These are phyloP conservation scores for Echinometra lucunter DNA, from an alignment of 53 echinoderm and acorn worm species.

Conservation along the genomic window DNA sequence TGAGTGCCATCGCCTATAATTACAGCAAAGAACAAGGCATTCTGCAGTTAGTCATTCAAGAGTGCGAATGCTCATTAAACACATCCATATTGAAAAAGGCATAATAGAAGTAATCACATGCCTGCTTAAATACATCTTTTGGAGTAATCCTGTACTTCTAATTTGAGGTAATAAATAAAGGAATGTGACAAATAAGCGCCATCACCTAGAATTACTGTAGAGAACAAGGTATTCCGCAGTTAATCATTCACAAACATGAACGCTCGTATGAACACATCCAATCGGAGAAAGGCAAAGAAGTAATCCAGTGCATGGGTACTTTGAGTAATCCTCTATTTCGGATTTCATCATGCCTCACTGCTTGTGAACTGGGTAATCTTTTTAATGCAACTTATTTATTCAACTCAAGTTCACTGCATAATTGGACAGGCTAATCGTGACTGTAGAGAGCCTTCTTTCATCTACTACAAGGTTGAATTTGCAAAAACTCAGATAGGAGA, in stretches of 20 bases:
- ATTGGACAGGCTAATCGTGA: not conserved
- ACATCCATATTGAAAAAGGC: no score
- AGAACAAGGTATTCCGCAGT: not conserved
- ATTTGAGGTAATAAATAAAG: no score
- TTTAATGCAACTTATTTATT: not conserved
- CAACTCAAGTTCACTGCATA: slow-evolving; percentile 41
- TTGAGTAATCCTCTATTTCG: slow-evolving; percentile 14
- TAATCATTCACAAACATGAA: not conserved
- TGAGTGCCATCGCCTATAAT: no score
- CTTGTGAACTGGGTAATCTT: not conserved
- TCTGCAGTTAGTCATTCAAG: no score
- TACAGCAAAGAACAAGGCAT: no score
- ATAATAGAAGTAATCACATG: no score
- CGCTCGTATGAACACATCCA: not conserved
- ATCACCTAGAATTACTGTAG: not conserved
- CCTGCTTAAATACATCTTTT: no score
- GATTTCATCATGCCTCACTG: not conserved
- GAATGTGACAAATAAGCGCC: not conserved
- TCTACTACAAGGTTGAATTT: not conserved
- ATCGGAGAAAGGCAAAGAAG: not conserved
- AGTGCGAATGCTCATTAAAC: no score
- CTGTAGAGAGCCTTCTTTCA: not conserved
- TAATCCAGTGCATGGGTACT: slow-evolving; percentile 9
- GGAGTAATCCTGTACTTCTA: no score
- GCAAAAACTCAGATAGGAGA: not conserved